Base-by-base conservation (phyloP, 2,797 vertebrate genomes). In the Lateolabrax maculatus region DNA sequence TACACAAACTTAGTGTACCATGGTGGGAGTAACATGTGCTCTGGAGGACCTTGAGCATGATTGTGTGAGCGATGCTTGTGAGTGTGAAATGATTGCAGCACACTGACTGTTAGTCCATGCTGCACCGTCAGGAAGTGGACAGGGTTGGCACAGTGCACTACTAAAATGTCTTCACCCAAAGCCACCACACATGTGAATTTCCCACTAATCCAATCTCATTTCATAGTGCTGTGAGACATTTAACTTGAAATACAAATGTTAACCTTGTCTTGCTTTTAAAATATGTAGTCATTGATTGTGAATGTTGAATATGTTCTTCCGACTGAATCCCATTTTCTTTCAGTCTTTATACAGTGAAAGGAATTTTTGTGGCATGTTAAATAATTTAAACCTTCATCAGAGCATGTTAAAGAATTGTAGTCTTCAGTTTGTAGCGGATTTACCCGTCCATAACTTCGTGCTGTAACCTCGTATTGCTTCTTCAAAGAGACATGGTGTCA, bases 381-480 rank as follows among this genome's bases (percentile, higher is more conserved):
- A 83, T 85, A 37, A 86, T 85, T 86, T 85, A 76, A 79, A 76
- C 74, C 62, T 81, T 85, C 67, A 84, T 80, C 62, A 78, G 72
- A 84, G 77, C 58, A 27, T n/a, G 62, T 71, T 69, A 68, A 71
- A 77, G 61, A 72, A 82, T 56, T 66, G 21, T 25, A 71, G 61
- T 75, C 60, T 37, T 76, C 43, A 69, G 58, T 87, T 79, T 76
- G 70, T 52, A 62, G 63, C 37, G 21, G 76, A 82, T 76, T 51
- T 21, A 57, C 19, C 49, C 56, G 16, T 75, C 63, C 67, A 61
- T 74, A 71, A 79, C 81, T 79, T 84, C 39, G 71, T 1, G 31
- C 43, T 83, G 87, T 77, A 89, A 85, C 85, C 78, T 78, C 66
- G 75, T 67, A 85, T 85, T 85, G 81, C 73, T 77, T 85, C 58